These are phyloP conservation scores for Rhipidura dahli DNA, from an alignment of 2,113 vertebrate species.

Conservation along the genomic window DNA sequence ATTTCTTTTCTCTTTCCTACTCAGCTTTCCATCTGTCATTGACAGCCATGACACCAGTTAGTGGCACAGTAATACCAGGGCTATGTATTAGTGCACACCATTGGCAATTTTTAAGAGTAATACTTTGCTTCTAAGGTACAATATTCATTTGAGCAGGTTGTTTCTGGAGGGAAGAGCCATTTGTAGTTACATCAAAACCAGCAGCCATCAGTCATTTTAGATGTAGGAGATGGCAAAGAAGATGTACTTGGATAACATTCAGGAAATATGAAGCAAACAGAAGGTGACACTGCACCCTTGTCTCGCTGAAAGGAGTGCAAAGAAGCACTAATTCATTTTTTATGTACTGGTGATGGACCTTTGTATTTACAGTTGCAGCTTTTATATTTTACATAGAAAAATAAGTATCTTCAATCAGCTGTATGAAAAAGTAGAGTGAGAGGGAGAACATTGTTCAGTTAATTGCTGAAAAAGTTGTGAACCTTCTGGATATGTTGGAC, in stretches of 20 bases:
- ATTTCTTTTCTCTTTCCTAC: background rate
- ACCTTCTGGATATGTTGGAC: background rate
- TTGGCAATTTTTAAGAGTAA: background rate
- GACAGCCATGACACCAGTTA: background rate
- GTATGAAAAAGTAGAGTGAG: background rate
- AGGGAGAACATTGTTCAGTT: background rate
- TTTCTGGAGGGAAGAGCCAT: constrained; percentile 40
- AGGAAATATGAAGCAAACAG: background rate
- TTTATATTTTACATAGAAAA: background rate
- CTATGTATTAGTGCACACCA: background rate
- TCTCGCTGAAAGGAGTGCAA: background rate
- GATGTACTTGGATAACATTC: background rate
- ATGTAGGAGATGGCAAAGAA: background rate
- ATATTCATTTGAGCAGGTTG: background rate
- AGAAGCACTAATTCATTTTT: background rate
- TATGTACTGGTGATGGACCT: background rate
- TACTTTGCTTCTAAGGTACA: background rate
- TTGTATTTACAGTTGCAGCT: background rate
- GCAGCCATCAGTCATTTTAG: background rate
- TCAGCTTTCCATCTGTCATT: constrained; percentile 17
- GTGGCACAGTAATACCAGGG: background rate
- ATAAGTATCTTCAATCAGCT: background rate
- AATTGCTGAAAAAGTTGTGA: background rate
- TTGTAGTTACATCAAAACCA: constrained; percentile 11
- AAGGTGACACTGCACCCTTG: background rate